A percentile compares a stretch with the other conserved stretches of the same genome.
These are phyloP conservation scores for Stichodactyla helianthus DNA, from an alignment of 64 coral and sea anemone genomes.

Conservation along the genomic window DNA sequence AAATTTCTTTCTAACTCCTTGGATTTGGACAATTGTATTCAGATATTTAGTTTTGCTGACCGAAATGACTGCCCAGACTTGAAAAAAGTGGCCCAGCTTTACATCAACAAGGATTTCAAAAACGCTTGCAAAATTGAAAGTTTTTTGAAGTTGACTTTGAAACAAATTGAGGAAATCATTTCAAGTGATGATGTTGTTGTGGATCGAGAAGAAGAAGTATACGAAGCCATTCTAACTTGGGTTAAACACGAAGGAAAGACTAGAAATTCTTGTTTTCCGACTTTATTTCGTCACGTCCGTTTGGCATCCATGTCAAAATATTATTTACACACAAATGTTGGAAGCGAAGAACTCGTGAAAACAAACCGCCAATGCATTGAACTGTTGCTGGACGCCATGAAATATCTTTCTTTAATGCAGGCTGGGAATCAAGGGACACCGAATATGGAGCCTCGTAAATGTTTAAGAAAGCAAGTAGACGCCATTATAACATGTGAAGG, in stretches of 20 bases:
- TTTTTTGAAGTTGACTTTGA: neutral
- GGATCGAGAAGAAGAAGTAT: constrained; percentile 28
- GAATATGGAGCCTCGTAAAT: neutral
- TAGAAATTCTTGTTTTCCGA: constrained; percentile 13
- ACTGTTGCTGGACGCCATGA: neutral
- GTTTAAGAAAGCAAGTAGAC: neutral
- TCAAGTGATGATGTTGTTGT: constrained; percentile 42
- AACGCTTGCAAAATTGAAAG: neutral
- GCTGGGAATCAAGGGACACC: neutral
- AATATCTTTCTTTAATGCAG: neutral
- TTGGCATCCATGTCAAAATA: neutral
- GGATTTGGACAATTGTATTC: constrained; percentile 8
- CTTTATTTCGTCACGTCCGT: constrained; percentile 31
- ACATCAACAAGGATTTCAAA: constrained; percentile 19
- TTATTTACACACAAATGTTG: neutral
- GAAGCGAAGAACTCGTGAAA: constrained; percentile 19
- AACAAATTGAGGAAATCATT: constrained; percentile 24
- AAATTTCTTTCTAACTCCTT: constrained; percentile 26
- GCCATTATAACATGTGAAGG: constrained; percentile 1
- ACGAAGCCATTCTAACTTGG: constrained; percentile 18
- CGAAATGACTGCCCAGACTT: neutral
- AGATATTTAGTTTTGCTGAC: constrained; percentile 12
- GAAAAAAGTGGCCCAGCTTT: neutral
- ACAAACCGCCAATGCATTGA: neutral
- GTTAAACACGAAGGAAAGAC: constrained; percentile 11